Evolutionary conservation across 1,140 invertebrate genomes (phyloP).

Genomic region (Drosophila murphyi): DNA sequence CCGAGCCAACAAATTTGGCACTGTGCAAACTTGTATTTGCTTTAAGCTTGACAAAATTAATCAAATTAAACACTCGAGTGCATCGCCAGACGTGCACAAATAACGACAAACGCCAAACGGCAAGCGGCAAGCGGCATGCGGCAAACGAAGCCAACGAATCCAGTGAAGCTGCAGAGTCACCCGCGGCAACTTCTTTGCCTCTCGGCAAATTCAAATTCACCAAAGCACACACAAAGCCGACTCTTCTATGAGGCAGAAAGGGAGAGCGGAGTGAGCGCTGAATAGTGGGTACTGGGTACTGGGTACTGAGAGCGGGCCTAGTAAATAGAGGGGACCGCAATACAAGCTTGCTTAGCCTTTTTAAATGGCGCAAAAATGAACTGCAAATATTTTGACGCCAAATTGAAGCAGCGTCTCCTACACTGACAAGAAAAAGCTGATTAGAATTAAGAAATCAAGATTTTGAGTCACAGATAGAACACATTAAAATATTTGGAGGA

Average conservation of each 20-base stretch:
- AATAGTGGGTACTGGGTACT: neutral
- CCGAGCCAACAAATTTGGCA: slow-evolving; percentile 72
- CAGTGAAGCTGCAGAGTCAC: slow-evolving; percentile 8
- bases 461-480: no score
- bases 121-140: neutral
- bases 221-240: slow-evolving; percentile 47
- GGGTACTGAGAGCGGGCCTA: slow-evolving; percentile 21
- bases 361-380: slow-evolving; percentile 79
- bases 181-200: slow-evolving; percentile 39
- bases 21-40: slow-evolving; percentile 76
- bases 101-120: slow-evolving; percentile 59
- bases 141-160: slow-evolving; percentile 20
- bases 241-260: neutral
- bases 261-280: no score
- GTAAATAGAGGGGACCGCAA: slow-evolving; percentile 73
- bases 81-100: slow-evolving; percentile 81
- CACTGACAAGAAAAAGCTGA: slow-evolving; percentile 3
- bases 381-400: slow-evolving; percentile 76
- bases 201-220: slow-evolving; percentile 71
- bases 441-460: neutral
- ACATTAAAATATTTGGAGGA: no score
- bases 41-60: slow-evolving; percentile 82
- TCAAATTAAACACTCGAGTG: slow-evolving; percentile 82
- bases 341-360: slow-evolving; percentile 78
- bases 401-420: slow-evolving; percentile 56